Evolutionary conservation across 2,888 invertebrate genomes (phyloP), one percentile per base, ranked within the genome.

Genomic region (Syrista parreyssii): DNA sequence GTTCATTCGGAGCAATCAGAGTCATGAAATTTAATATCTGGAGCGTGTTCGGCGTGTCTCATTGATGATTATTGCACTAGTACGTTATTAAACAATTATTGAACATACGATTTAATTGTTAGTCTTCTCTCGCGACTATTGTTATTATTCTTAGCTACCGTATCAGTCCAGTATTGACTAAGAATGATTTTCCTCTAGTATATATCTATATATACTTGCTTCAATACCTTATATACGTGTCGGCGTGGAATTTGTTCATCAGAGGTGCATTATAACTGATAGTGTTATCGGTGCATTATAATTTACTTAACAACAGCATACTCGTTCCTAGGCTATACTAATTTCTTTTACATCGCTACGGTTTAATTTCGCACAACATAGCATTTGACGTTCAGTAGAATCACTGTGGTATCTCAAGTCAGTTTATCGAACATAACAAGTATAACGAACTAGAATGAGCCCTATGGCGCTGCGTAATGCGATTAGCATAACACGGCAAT

Each of bases 1-100:
- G 75, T n/a, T 75, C 40, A n/a, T 36, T 75, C 32, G 23, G 68
- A 55, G 31, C 68, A 75, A 75, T 75, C 75, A 68, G 12, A 23
- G 23, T 31, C 32, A 40, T 40, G 36, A 75, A n/a, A 68, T 75
- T 75, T 15, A 75, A 75, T 36, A 40, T 36, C 12, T 71, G 31
- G 31, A 71, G 15, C 71, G 12, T 31, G 31, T 33, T 2, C 32
- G 11, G 31, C 69, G 30, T 6, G 30, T 32, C 31, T n/a, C 9
- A 15, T 33, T 31, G 31, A 71, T 31, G 31, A 71, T 71, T 30
- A 69, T 31, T 33, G 71, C 15, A 31, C 31, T 15, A 32, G 31
- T 71, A 9, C 55, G 9, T 23, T 23, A 23, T 55, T 55, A 9
- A 55, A 55, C 0, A 55, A 55, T 6, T 55, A 1, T 55, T 55